Percentiles rank a stretch among this genome's conserved stretches.
Conservation (phyloP, 1,140 invertebrate species). For the Bicyclus anynana region DNA sequence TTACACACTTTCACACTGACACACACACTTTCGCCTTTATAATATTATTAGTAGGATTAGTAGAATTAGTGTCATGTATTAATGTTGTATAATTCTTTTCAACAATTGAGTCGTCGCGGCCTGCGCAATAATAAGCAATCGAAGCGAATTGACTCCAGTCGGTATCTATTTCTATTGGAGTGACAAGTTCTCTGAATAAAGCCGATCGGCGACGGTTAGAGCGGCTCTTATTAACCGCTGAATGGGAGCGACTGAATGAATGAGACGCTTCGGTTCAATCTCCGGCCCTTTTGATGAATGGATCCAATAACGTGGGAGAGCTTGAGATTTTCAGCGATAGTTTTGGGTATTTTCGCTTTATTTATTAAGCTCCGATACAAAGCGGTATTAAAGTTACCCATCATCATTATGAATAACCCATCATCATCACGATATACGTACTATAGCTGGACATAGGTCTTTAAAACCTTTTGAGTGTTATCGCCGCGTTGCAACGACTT, state of each 20-base stretch:
- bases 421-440: too few species aligned
- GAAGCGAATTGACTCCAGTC: not conserved
- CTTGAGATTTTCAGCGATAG: not conserved
- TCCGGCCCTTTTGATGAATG: slow-evolving; percentile 34
- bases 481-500: too few species aligned
- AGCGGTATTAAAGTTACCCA: not conserved
- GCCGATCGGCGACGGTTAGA: slow-evolving; percentile 22
- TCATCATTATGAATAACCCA: too few species aligned
- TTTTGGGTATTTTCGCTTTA: not conserved
- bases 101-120: not conserved
- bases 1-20: too few species aligned
- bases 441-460: too few species aligned
- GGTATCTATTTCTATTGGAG: slow-evolving; percentile 1
- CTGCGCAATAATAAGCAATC: not conserved
- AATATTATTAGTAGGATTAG: too few species aligned
- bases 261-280: slow-evolving; percentile 40
- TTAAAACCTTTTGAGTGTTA: too few species aligned
- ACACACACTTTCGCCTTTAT: too few species aligned
- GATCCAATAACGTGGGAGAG: slow-evolving; percentile 7
- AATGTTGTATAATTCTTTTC: not conserved
- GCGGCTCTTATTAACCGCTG: slow-evolving; percentile 44
- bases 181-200: slow-evolving; percentile 39
- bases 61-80: too few species aligned
- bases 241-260: slow-evolving; percentile 36
- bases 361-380: not conserved